Base-by-base conservation (phyloP, 2,888 invertebrate species). In the Polia nebulosa region DNA sequence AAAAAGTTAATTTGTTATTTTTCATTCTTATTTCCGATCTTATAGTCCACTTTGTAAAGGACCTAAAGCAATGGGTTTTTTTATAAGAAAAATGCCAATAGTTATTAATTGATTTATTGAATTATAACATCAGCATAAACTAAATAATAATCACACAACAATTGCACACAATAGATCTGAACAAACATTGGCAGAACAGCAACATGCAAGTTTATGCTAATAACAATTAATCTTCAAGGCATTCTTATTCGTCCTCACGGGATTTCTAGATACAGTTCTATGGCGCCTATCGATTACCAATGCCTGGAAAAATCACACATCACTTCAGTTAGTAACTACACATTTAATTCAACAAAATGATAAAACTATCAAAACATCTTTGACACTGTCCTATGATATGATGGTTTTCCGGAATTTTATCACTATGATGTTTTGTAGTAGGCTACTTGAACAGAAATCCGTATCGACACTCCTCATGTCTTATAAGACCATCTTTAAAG, bases 91-190 rank as follows among this genome's bases (percentile, higher is more conserved):
- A 61, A 64, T 13, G 72, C 36, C 55, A 36, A 17, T 55, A 85
- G 84, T 88, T 81, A 84, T 90, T 91, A 89, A 87, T 77, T 89
- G 83, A 90, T 92, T 93, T 92, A 92, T 91, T 93, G 76, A 89
- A 88, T 84, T 88, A 87, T 89, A 93, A 92, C 91, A 88, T 77
- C 84, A 89, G 88, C 89, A 85, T 89, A 86, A 88, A 88, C 81
- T 85, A 82, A 87, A 86, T 78, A 81, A 84, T 81, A 85, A 87
- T 83, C 89, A 88, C 87, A 84, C 86, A 87, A 88, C 85, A 86
- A 89, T 90, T 90, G 89, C 91, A 91, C 89, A 85, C 87, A 73
- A 61, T 58, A 78, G 76, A 85, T 71, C 72, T 72, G 74, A 82
- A 83, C 66, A 68, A 74, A 74, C 51, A 70, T 60, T 63, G 34